phyloP scores from a whole-genome alignment of 2,797 vertebrate species.

The Sebastes taczanowskii region DNA sequence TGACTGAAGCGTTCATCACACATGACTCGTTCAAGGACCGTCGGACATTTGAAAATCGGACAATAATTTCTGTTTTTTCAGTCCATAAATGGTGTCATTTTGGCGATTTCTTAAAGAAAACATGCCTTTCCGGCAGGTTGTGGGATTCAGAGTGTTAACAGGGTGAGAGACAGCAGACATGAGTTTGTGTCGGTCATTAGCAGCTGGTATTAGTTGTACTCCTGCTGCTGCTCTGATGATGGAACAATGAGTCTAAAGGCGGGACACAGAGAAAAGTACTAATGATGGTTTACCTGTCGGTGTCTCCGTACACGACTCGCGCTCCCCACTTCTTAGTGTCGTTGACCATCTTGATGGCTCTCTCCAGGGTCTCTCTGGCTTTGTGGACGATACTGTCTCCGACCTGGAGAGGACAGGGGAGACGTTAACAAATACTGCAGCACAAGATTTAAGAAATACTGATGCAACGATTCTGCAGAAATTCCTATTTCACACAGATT shows the following conservation, averaged over 20 bases:
- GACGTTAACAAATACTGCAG: neutral
- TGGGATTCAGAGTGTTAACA: neutral
- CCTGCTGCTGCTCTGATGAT: neutral
- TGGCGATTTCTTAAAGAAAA: too few relatives aligned
- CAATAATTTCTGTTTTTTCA: too few relatives aligned
- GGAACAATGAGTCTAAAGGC: neutral
- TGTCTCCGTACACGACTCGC: constrained; percentile 95
- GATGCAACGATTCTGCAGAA: neutral
- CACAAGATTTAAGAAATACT: neutral
- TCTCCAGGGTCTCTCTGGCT: constrained; percentile 96
- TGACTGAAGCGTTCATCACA: too few relatives aligned
- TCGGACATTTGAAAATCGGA: too few relatives aligned
- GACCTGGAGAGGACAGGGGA: constrained; percentile 78
- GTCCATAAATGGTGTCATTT: too few relatives aligned
- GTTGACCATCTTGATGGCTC: constrained; percentile 96
- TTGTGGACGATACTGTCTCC: constrained; percentile 98
- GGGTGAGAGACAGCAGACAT: neutral
- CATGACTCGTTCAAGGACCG: too few relatives aligned
- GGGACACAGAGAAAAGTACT: neutral
- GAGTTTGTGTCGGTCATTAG: too few relatives aligned
- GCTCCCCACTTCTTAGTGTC: constrained; percentile 98
- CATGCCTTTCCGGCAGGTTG: too few relatives aligned
- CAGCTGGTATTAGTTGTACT: neutral
- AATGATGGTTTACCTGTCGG: constrained; percentile 79
- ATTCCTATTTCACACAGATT: neutral